Percentiles rank a stretch among this genome's conserved stretches.
Conservation (phyloP, 2,888 invertebrate species). For the Nomada fucata region DNA sequence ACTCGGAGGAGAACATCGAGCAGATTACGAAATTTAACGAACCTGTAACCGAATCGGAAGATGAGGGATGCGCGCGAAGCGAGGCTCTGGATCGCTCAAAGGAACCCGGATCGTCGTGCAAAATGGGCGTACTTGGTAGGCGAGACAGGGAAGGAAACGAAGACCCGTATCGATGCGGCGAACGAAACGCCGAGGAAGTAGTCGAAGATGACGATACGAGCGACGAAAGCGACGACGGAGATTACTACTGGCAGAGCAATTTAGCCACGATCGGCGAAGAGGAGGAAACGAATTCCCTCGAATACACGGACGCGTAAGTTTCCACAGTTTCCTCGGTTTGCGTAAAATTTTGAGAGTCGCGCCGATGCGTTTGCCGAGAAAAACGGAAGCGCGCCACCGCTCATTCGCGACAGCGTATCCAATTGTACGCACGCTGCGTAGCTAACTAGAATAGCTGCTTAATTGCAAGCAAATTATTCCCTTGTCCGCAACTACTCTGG, state of each 20-base stretch:
- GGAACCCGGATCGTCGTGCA: not conserved
- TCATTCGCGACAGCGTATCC: constrained; percentile 2
- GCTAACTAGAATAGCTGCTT: not conserved
- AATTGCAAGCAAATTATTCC: constrained; percentile 29
- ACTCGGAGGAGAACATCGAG: constrained; percentile 45
- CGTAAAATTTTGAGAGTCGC: too few species aligned
- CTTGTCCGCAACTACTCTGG: not conserved
- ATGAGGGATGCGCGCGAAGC: not conserved
- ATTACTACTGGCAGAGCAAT: constrained; percentile 82
- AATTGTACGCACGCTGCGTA: too few species aligned
- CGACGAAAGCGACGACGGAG: constrained; percentile 80
- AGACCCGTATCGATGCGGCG: constrained; percentile 14
- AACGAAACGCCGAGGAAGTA: constrained; percentile 70
- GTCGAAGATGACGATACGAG: constrained; percentile 85
- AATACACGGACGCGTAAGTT: constrained; percentile 78
- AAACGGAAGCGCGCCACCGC: constrained; percentile 4
- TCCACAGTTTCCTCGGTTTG: constrained; percentile 58
- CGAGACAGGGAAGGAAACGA: constrained; percentile 56
- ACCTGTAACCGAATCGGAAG: not conserved
- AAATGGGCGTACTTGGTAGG: constrained; percentile 6
- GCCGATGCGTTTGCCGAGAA: too few species aligned
- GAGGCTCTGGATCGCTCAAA: constrained; percentile 10
- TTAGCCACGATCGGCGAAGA: constrained; percentile 90
- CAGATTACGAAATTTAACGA: constrained; percentile 39
- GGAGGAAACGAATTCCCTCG: constrained; percentile 85